These are phyloP conservation scores for Aphelocoma californica DNA, from an alignment of 2,797 vertebrate species.

Conservation along the genomic window DNA sequence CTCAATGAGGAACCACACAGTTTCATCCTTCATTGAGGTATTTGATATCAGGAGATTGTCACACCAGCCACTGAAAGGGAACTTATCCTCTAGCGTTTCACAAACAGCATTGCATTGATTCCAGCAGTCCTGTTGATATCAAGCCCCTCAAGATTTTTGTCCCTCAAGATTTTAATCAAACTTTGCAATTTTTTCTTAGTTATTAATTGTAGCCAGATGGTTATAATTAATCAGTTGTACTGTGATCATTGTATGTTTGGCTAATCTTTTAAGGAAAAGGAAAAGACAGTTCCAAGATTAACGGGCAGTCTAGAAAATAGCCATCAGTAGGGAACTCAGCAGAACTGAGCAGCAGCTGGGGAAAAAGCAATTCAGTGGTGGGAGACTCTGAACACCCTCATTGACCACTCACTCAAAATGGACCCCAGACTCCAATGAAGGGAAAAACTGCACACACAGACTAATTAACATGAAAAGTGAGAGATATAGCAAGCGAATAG, in stretches of 20 bases:
- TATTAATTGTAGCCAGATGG: neutral
- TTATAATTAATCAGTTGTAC: neutral
- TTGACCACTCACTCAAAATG: neutral
- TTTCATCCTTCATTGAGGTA: neutral
- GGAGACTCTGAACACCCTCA: neutral
- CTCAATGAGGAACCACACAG: neutral
- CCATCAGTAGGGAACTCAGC: neutral
- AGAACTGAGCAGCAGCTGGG: neutral
- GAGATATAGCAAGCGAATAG: fast-evolving
- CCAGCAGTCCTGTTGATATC: neutral
- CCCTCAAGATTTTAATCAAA: neutral
- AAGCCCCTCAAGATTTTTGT: neutral
- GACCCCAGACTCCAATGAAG: neutral
- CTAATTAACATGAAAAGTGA: neutral
- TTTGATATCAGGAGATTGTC: neutral
- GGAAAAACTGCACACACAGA: neutral
- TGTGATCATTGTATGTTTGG: neutral
- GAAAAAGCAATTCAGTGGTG: neutral
- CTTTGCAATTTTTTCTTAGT: neutral
- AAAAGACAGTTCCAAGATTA: neutral
- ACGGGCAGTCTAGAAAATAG: neutral
- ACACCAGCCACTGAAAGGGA: neutral
- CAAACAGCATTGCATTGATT: neutral
- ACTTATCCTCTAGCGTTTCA: neutral
- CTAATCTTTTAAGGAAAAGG: neutral